Percentiles rank a stretch among this genome's conserved stretches.
Conservation (phyloP, 1,140 invertebrate species). For the Bombus cullumanus region DNA sequence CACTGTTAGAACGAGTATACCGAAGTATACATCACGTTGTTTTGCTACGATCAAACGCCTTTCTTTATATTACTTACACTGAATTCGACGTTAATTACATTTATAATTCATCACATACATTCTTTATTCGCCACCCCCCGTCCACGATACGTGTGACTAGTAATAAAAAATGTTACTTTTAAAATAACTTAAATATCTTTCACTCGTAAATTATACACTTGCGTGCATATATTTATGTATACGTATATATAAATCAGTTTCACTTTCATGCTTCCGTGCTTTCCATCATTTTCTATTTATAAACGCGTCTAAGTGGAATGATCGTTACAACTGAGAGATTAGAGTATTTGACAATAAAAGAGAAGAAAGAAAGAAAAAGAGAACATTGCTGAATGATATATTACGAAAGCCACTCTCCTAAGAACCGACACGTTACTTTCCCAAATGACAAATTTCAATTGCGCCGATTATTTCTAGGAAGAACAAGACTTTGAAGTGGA, state of each 20-base stretch:
- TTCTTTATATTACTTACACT: not conserved
- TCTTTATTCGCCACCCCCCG: slow-evolving; percentile 54
- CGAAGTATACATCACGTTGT: not conserved
- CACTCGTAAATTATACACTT: slow-evolving; percentile 55
- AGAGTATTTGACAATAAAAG: slow-evolving; percentile 51
- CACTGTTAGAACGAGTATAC: not conserved
- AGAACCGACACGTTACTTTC: slow-evolving; percentile 18
- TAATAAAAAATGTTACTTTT: slow-evolving; percentile 73
- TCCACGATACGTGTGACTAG: slow-evolving; percentile 79
- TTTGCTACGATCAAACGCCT: not conserved
- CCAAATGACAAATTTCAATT: slow-evolving; percentile 20
- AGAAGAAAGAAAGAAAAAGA: slow-evolving; percentile 24
- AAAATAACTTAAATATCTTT: slow-evolving; percentile 77
- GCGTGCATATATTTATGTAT: slow-evolving; percentile 53
- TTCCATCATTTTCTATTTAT: slow-evolving; percentile 55
- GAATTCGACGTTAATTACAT: not conserved
- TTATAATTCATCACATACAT: slow-evolving; percentile 25
- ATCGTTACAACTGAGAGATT: slow-evolving; percentile 67
- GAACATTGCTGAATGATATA: not conserved
- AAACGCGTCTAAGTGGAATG: slow-evolving; percentile 75
- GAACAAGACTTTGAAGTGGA: slow-evolving; percentile 62
- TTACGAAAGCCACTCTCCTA: slow-evolving; percentile 47
- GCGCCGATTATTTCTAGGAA: slow-evolving; percentile 53
- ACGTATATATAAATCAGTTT: slow-evolving; percentile 72
- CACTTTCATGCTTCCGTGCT: slow-evolving; percentile 54